Base-by-base conservation (phyloP, 1,140 invertebrate species). In the Asobara japonica region DNA sequence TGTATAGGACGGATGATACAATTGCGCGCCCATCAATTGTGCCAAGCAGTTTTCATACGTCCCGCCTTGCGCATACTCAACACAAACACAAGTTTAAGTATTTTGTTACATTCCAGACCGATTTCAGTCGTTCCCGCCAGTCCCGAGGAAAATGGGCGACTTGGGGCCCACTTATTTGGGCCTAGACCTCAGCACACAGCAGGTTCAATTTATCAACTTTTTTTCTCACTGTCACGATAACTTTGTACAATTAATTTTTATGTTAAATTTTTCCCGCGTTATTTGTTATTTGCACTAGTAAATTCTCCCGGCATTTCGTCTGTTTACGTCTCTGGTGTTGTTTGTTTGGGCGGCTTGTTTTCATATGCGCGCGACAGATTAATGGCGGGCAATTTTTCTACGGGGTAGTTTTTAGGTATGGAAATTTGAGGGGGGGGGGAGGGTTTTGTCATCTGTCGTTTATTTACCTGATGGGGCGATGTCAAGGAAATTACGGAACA, bases 161-260 rank as follows among this genome's bases (percentile, higher is more conserved):
- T 30, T 73, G 69, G 76, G 76, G 67, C 75, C 78, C 22, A 85
- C 90, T 77, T 94, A 91, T 86, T 88, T 95, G 73, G 93, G 94
- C 67, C 89, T 95, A 68, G 94, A 95, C 88, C 90, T 94, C 79
- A 94, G 93, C 83, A 95, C 93, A 20, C 94, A 95, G 84, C 93
- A 94, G 90, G 94, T 95, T 89, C 88, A 73, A 56, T 48, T 65
- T 31, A 33, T 30, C 56, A 36, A 29, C 56, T 65, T 45, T 38
- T 56, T 66, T 72, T 31, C 5, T 38, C 48, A 66, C n/a, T 18
- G 22, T 70, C 22, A 48, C 29, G 16, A 51, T 67, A 13, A 73
- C 36, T 16, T 18, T 25, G 33, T 11, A 20, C 22, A 18, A 56
- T 30, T 25, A 38, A 56, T 68, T 22, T 30, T 48, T 10, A 6